Base-by-base conservation (phyloP, 2,797 vertebrate genomes). In the Tenualosa ilisha region DNA sequence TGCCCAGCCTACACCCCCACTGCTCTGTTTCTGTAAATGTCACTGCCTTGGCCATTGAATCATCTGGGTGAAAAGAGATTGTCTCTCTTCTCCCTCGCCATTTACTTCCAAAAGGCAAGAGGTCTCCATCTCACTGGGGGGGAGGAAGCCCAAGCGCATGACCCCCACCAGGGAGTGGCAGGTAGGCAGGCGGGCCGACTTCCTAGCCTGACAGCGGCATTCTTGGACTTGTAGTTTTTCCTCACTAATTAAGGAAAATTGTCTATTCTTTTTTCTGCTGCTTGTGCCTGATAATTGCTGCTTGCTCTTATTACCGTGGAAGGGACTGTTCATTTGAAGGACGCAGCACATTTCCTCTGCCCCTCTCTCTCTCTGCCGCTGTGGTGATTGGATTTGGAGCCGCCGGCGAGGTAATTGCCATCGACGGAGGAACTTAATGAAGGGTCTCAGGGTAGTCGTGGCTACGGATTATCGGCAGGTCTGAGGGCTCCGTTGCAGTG, bases 21-120 rank as follows among this genome's bases (percentile, higher is more conserved):
- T 79, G 20, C 24, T 72, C 31, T 75, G 49, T 53, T 22, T 79
- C 85, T 83, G 85, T 89, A 90, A 90, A 91, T 91, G 89, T 91
- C 88, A 88, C 65, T 51, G 86, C 85, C 83, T 81, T 82, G 84
- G 84, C 87, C 72, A 85, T 85, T 86, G 83, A 88, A 86, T 88
- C 85, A 53, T 87, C 56, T 22, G 65, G 87, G 75, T 88, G 86
- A 88, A 68, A 75, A 81, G 82, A 59, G 83, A 84, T 90, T 84
- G 40, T 17, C 54, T 6, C 12, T 75, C 43, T 75, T 20, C 31
- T 20, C 37, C 72, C 37, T 79, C 17, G 72, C 26, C 43, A 40
- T 37, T 65, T n/a, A 81, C 81, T 84, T 50, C 81, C 87, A 87
- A 84, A 83, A 54, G 59, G 22, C 72, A 85, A 43, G 26, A 65